Conservation (phyloP, 2,888 invertebrate species). For the Pheosia gnoma region DNA sequence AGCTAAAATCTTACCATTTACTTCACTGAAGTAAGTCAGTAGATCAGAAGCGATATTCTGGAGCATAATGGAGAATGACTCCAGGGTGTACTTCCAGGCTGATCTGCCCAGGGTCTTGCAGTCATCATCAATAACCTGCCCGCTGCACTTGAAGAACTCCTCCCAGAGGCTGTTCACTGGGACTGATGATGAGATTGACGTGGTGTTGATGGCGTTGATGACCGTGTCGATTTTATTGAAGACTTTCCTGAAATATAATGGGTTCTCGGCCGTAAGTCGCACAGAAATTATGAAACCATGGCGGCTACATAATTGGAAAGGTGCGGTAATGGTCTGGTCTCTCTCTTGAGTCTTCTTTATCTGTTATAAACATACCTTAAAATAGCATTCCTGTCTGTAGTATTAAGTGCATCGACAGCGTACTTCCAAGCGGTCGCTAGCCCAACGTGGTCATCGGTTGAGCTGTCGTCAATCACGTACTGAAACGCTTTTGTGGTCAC, state of each 20-base stretch:
- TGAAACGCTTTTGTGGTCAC: constrained; percentile 47
- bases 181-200: constrained; percentile 30
- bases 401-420: constrained; percentile 48
- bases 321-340: too few relatives aligned
- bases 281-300: too few relatives aligned
- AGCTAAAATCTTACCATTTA: constrained; percentile 57
- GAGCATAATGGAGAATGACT: constrained; percentile 58
- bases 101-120: constrained; percentile 55
- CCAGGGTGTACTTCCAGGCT: constrained; percentile 58
- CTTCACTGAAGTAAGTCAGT: constrained; percentile 65
- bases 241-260: constrained; percentile 55
- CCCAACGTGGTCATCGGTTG: constrained; percentile 33
- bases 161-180: constrained; percentile 61
- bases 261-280: too few relatives aligned
- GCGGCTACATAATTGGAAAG: too few relatives aligned
- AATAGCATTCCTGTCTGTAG: constrained; percentile 45
- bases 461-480: constrained; percentile 42
- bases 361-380: constrained; percentile 49
- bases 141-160: constrained; percentile 51
- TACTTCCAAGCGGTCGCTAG: constrained; percentile 56
- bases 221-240: constrained; percentile 67
- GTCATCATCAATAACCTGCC: constrained; percentile 29
- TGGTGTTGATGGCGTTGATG: constrained; percentile 53
- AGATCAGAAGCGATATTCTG: constrained; percentile 61
- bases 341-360: too few relatives aligned